Evolutionary conservation across 2,888 invertebrate species (phyloP).

Genomic region (Polyommatus iphigenia): DNA sequence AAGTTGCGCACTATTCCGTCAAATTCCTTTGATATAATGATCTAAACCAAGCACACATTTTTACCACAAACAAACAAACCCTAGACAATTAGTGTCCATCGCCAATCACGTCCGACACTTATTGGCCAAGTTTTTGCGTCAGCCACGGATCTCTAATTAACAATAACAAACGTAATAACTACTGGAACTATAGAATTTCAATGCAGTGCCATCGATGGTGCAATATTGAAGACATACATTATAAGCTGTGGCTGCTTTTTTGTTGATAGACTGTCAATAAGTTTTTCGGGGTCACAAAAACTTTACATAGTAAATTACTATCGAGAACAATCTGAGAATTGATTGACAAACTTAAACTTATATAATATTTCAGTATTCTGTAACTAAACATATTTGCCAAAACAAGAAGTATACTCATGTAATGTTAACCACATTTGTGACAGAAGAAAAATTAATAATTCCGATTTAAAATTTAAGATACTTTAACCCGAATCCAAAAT

Average conservation of each 20-base stretch:
- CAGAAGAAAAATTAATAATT: no score
- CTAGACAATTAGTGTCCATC: constrained; percentile 11
- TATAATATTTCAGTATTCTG: no score
- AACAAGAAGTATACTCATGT: no score
- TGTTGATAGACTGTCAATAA: no score
- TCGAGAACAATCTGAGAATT: no score
- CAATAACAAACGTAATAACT: constrained; percentile 22
- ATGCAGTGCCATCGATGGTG: constrained; percentile 1
- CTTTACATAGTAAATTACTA: no score
- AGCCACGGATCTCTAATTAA: constrained; percentile 1
- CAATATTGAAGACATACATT: neutral
- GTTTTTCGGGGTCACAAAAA: neutral
- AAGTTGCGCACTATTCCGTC: neutral
- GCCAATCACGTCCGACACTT: constrained; percentile 24
- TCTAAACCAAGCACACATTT: neutral
- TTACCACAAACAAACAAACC: neutral
- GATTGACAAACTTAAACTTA: no score
- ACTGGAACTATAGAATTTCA: neutral
- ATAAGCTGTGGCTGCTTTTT: no score
- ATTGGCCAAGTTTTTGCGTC: constrained; percentile 15
- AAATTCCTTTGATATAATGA: neutral
- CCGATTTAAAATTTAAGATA: no score
- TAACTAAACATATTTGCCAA: no score
- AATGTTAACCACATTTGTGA: no score
- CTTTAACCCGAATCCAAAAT: no score